Conservation (phyloP, 2,113 vertebrate species). For the Caranx ignobilis region DNA sequence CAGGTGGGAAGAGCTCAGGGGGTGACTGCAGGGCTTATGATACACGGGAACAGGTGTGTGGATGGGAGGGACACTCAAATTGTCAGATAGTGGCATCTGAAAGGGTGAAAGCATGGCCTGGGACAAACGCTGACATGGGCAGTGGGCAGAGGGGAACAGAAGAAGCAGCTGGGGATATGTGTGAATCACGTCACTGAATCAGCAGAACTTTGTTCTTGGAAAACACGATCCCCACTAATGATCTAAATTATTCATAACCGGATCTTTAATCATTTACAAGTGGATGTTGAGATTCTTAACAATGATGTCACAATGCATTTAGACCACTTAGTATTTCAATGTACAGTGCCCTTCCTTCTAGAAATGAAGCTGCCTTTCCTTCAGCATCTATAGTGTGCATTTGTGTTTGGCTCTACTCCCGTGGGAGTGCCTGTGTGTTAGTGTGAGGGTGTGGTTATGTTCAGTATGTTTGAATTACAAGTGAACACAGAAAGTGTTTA, state of each 20-base stretch:
- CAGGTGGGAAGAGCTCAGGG: too few relatives aligned
- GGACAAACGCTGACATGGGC: too few relatives aligned
- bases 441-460: background rate
- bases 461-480: constrained; percentile 3
- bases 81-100: too few relatives aligned
- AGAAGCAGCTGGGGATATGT: too few relatives aligned
- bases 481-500: constrained; percentile 23
- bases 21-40: too few relatives aligned
- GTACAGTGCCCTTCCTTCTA: background rate
- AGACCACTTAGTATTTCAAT: constrained; percentile 30
- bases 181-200: background rate
- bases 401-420: background rate
- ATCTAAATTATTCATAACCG: constrained; percentile 39
- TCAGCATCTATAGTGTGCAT: background rate
- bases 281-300: background rate
- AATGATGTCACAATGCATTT: constrained; percentile 10
- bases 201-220: background rate
- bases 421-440: background rate
- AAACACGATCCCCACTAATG: background rate
- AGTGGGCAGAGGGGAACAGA: too few relatives aligned
- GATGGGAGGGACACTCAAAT: too few relatives aligned
- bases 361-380: background rate
- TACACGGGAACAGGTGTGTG: too few relatives aligned
- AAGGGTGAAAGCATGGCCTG: too few relatives aligned
- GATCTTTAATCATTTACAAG: constrained; percentile 7